Conservation (phyloP, 2,797 vertebrate species). For the Danionella dracula region DNA sequence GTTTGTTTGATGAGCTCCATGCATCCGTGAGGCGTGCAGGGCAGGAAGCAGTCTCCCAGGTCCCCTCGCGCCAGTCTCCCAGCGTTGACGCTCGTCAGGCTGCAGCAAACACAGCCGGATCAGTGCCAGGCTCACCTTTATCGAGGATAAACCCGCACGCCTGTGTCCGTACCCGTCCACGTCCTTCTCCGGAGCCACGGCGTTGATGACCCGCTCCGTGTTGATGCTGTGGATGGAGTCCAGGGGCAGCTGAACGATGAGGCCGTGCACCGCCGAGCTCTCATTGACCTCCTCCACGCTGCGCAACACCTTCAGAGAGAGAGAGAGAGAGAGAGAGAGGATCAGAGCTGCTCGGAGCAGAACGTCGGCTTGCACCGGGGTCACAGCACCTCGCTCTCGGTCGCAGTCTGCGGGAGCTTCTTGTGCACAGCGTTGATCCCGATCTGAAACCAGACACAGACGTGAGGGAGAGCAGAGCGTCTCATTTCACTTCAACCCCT, state of each 20-base stretch:
- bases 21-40: conserved; percentile 95
- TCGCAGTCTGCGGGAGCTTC: conserved; percentile 83
- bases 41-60: conserved; percentile 88
- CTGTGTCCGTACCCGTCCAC: conserved; percentile 82
- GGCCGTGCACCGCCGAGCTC: conserved; percentile 84
- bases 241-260: conserved; percentile 92
- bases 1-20: conserved; percentile 92
- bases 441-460: conserved; percentile 67
- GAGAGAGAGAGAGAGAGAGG: no score
- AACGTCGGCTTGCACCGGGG: background rate
- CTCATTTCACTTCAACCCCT: no score
- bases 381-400: conserved; percentile 81
- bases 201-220: conserved; percentile 86
- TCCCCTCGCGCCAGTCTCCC: conserved; percentile 94
- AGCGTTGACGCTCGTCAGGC: conserved; percentile 88
- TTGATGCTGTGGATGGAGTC: conserved; percentile 85
- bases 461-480: no score
- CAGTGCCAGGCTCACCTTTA: background rate
- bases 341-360: background rate
- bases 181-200: conserved; percentile 87
- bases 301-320: conserved; percentile 76
- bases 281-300: conserved; percentile 83
- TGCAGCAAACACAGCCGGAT: conserved; percentile 42
- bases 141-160: background rate
- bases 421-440: conserved; percentile 88